These are phyloP conservation scores for Corticium candelabrum DNA, from an alignment of 37 sponge, comb jelly and placozoan species.

Conservation along the genomic window DNA sequence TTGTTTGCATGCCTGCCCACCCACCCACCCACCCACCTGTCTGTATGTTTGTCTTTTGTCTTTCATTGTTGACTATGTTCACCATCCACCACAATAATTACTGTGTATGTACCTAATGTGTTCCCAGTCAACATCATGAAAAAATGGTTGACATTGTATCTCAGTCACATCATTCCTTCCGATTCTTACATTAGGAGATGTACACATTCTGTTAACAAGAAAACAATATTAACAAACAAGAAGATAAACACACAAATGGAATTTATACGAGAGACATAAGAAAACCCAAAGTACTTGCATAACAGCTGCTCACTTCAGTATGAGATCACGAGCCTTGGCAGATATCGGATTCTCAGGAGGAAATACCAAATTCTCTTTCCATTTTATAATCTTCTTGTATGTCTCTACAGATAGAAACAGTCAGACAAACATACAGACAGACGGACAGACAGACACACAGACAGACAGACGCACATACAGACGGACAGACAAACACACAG, in stretches of 20 bases:
- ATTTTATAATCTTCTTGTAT: constrained; percentile 92
- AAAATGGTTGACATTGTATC: constrained; percentile 72
- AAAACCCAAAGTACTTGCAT: not conserved
- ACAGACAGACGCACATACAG: too few species aligned
- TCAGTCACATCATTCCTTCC: constrained; percentile 29
- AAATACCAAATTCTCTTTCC: constrained; percentile 79
- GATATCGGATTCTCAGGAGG: constrained; percentile 88
- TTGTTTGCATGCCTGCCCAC: too few species aligned
- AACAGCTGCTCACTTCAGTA: constrained; percentile 38
- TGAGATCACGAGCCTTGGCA: constrained; percentile 65
- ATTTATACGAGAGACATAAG: not conserved
- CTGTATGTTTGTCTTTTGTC: too few species aligned
- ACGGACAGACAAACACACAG: too few species aligned
- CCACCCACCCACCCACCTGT: too few species aligned
- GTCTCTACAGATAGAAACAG: constrained; percentile 67
- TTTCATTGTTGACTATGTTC: too few species aligned
- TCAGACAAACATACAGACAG: too few species aligned
- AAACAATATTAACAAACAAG: too few species aligned
- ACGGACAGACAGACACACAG: too few species aligned
- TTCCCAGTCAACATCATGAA: constrained; percentile 87
- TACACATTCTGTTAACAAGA: not conserved
- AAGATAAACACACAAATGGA: too few species aligned
- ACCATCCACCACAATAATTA: too few species aligned
- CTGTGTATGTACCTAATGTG: constrained; percentile 75
- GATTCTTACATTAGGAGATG: constrained; percentile 7